Conservation (phyloP, 2,888 invertebrate genomes). For the Melinaea menophilus region DNA sequence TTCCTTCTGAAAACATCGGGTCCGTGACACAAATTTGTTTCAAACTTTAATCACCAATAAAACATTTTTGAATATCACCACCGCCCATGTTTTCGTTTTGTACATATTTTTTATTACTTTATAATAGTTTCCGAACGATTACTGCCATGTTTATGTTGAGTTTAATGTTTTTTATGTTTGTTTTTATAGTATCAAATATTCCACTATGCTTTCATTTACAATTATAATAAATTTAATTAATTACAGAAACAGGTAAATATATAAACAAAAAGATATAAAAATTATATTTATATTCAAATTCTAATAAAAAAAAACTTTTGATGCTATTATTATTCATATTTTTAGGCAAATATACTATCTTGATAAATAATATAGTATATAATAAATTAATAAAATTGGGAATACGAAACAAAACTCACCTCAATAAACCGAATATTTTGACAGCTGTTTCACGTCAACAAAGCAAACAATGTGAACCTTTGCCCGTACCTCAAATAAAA, state of each 20-base stretch:
- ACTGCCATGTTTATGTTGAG: too few relatives aligned
- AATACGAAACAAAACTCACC: constrained; percentile 46
- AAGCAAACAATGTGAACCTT: constrained; percentile 51
- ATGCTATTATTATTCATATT: too few relatives aligned
- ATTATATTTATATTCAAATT: too few relatives aligned
- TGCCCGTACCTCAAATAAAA: constrained; percentile 18
- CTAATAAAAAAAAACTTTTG: too few relatives aligned
- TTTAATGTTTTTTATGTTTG: too few relatives aligned
- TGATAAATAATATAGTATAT: not conserved
- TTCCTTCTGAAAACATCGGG: constrained; percentile 24
- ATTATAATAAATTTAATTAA: too few relatives aligned
- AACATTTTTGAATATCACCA: not conserved
- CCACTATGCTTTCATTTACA: too few relatives aligned
- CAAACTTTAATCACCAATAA: constrained; percentile 28
- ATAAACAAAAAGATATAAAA: too few relatives aligned
- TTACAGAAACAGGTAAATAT: too few relatives aligned
- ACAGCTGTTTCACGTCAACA: constrained; percentile 63
- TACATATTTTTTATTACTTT: not conserved
- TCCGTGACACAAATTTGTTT: constrained; percentile 39
- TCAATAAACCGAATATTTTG: constrained; percentile 64
- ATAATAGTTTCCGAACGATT: not conserved
- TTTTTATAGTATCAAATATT: too few relatives aligned
- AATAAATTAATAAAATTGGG: not conserved
- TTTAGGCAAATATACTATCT: too few relatives aligned
- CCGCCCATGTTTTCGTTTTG: not conserved